Evolutionary conservation across 2,797 vertebrate genomes (phyloP), one percentile per base, ranked within the genome.

Genomic region (Coilia nasus): DNA sequence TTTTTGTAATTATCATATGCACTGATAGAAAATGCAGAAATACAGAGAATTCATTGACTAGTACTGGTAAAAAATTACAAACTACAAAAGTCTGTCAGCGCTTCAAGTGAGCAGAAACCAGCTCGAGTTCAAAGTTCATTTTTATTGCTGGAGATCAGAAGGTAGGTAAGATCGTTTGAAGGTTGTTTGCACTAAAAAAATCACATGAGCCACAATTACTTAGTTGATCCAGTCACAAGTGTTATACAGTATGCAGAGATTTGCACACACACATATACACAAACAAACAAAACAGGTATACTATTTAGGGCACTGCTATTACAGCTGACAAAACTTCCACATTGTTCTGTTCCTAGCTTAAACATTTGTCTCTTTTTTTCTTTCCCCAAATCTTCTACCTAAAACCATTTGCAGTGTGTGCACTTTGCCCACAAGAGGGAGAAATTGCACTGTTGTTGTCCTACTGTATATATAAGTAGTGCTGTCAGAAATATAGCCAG

Each of bases 61-160:
- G 7, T 9, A 10, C 50, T 54, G 50, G 50, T 54, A 54, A 10
- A 3, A 3, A 54, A 54, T 54, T 7, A 54, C 50, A 54, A 54
- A 54, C 50, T 3, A 47, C 46, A 3, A 54, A 54, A 54, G 35
- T 41, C 35, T 5, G 5, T 41, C 35, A 5, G 35, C 5, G 35
- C 35, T 2, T 41, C 2, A 41, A 41, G 50, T 10, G 14, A 54
- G 50, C 50, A 59, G 57, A 59, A 59, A 59, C 9, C 15, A 59
- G 57, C 57, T n/a, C 15, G 19, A 41, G 71, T 78, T 78, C 71
- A 44, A 78, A 44, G 71, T 78, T 78, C 71, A 41, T 78, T 78
- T 78, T 21, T 78, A 78, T 78, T 17, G 35, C 17, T 41, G 19
- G 6, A 78, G 31, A 41, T 41, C 19, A 41, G 15, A 71, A 31